Base-by-base conservation (phyloP, 2,797 vertebrate species). In the Parotocinclus haroldoi region DNA sequence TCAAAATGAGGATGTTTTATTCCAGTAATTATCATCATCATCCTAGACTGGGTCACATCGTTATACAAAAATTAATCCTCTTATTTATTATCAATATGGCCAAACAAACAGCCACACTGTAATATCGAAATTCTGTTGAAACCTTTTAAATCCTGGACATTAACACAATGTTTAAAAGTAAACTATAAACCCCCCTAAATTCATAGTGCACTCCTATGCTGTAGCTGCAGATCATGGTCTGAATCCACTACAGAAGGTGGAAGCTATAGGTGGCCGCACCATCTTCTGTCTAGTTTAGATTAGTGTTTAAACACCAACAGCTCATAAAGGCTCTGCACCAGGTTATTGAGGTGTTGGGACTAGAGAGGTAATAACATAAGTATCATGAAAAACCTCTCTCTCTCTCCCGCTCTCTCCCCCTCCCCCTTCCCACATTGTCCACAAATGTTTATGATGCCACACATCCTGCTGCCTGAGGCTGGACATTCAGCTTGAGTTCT, bases 361-460 rank as follows among this genome's bases (percentile, higher is more conserved):
- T 56, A 50, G 46, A 58, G 54, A 64, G 61, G 27, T 27, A 27
- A 27, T 27, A 27, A 59, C 54, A 50, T 38, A 52, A 58, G 36
- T 55, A n/a, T 37, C 58, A 5, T 16, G 4, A 68, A 16, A 27
- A 61, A 12, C 57, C 49, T 45, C 52, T 11, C 48, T 36, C 11
- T 5, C 51, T 27, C 55, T 54, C 39, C 45, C n/a, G n/a, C n/a
- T n/a, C n/a, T n/a, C n/a, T n/a, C 49, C 39, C 52, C 9, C 48
- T 36, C 11, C 4, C 51, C 17, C 55, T 54, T 27, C 45, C 17
- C 17, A 17, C 27, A 37, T 52, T 67, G 45, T 48, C 67, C 70
- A 75, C 74, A 70, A 76, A 72, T 77, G 68, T 76, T 70, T 78
- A 72, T 73, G 72, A 73, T 63, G 68, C 76, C 72, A 1, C 72